Evolutionary conservation across 2,797 vertebrate genomes (phyloP).

Genomic region (Gila robusta): DNA sequence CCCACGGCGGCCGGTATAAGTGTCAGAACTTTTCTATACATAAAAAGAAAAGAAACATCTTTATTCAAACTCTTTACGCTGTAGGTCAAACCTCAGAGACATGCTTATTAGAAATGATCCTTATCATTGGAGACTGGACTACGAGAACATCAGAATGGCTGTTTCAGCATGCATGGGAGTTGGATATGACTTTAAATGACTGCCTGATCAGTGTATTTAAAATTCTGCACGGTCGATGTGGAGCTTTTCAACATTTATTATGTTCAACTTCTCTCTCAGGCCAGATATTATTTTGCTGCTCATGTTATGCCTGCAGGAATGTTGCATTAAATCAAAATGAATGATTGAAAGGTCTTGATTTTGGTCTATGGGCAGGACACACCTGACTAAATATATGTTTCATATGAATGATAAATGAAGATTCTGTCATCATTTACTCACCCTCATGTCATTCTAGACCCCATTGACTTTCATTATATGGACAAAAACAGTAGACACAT

Average conservation of each 20-base stretch:
- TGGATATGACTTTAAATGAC: conserved; percentile 16
- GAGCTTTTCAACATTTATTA: conserved; percentile 26
- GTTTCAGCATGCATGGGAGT: conserved; percentile 6
- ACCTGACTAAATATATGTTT: background rate
- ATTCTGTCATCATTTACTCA: background rate
- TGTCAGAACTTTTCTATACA: background rate
- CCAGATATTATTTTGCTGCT: conserved; percentile 24
- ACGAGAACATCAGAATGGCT: conserved; percentile 3
- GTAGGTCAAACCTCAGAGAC: conserved; percentile 24
- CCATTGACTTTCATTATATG: too few species aligned
- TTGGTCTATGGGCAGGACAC: background rate
- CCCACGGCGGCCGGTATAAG: background rate
- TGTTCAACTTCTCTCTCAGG: conserved; percentile 7
- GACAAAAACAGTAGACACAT: too few species aligned
- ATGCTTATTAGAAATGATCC: conserved; percentile 8
- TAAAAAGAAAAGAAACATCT: conserved; percentile 12
- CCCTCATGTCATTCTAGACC: background rate
- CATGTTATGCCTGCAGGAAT: conserved; percentile 22
- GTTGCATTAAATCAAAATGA: background rate
- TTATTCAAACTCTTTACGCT: background rate
- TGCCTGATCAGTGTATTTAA: conserved; percentile 18
- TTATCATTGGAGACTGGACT: conserved; percentile 13
- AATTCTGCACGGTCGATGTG: conserved; percentile 5
- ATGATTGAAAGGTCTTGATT: conserved; percentile 23
- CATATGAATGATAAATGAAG: background rate